Evolutionary conservation across 2,888 invertebrate genomes (phyloP).

Genomic region (Liopterus haemorrhoidalis): DNA sequence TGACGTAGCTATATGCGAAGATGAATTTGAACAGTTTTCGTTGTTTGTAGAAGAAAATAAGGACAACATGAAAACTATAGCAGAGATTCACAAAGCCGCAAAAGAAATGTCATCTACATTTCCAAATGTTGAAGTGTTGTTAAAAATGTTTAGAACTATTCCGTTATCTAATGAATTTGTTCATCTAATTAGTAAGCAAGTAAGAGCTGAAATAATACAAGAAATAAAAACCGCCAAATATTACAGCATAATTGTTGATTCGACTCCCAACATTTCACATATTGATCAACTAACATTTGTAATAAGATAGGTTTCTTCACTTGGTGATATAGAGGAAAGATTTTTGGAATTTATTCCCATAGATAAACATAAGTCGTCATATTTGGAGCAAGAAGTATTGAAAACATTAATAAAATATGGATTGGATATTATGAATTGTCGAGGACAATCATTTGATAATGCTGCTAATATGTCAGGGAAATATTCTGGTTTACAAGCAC

Average conservation of each 20-base stretch:
- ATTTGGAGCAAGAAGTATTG: neutral
- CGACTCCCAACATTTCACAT: slow-evolving; percentile 2
- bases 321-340: neutral
- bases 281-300: neutral
- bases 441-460: slow-evolving; percentile 7
- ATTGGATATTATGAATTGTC: neutral
- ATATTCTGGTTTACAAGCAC: slow-evolving; percentile 2
- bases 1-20: slow-evolving; percentile 1
- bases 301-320: neutral
- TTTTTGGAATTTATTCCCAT: neutral
- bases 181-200: neutral
- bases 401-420: neutral
- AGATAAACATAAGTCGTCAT: neutral
- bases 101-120: slow-evolving; percentile 5
- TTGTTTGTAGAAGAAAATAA: neutral
- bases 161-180: slow-evolving; percentile 3
- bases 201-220: neutral
- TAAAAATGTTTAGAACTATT: slow-evolving; percentile 1
- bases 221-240: neutral
- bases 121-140: slow-evolving; percentile 3
- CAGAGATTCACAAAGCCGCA: neutral
- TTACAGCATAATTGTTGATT: slow-evolving; percentile 1
- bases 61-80: slow-evolving; percentile 5
- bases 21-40: slow-evolving; percentile 4
- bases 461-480: slow-evolving; percentile 5